Conservation (phyloP, 2,797 vertebrate genomes). For the Pseudopleuronectes americanus region DNA sequence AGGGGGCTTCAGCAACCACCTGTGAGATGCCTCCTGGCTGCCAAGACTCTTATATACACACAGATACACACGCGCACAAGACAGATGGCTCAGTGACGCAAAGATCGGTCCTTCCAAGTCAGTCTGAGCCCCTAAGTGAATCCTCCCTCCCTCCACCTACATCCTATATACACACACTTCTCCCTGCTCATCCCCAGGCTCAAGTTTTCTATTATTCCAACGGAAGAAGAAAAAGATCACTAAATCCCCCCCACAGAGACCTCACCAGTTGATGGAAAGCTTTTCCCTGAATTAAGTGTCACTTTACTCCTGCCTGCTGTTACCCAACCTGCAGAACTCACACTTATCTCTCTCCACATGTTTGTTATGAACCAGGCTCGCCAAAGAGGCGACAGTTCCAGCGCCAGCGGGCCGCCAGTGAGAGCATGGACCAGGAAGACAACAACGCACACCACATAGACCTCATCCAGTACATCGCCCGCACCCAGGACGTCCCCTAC, state of each 20-base stretch:
- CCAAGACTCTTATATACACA: constrained; percentile 55
- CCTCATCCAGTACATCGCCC: constrained; percentile 96
- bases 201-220: constrained; percentile 8
- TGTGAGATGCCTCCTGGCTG: constrained; percentile 62
- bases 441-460: constrained; percentile 87
- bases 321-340: constrained; percentile 22
- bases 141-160: constrained; percentile 49
- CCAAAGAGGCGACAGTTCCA: constrained; percentile 97
- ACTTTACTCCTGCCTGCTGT: constrained; percentile 29
- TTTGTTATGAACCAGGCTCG: constrained; percentile 83
- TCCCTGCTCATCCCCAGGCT: constrained; percentile 5
- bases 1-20: constrained; percentile 63
- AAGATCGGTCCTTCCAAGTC: constrained; percentile 70
- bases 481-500: constrained; percentile 85
- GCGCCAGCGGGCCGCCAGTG: constrained; percentile 95
- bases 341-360: constrained; percentile 17
- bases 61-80: constrained; percentile 41
- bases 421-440: constrained; percentile 95
- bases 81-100: constrained; percentile 83
- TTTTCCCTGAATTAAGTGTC: constrained; percentile 46
- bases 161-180: constrained; percentile 31
- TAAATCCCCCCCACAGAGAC: constrained; percentile 36
- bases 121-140: constrained; percentile 63
- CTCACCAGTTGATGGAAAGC: constrained; percentile 32
- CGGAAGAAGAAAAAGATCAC: constrained; percentile 36